phyloP scores from a whole-genome alignment of 2,113 vertebrate species.

The Potamarius usumacintae region DNA sequence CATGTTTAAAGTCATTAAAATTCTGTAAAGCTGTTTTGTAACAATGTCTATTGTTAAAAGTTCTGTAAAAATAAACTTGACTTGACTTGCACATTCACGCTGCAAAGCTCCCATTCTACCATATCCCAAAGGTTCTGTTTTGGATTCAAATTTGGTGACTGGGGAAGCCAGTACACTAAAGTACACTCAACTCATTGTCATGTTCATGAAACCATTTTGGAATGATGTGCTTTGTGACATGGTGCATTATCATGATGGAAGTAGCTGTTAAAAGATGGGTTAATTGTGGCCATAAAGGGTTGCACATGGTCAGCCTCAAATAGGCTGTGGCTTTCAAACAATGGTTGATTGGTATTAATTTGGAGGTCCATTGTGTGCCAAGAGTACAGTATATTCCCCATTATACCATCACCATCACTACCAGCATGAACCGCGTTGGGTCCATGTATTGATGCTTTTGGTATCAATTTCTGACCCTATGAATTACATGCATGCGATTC shows the following conservation, averaged over 20 bases:
- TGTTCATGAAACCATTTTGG: background rate
- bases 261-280: background rate
- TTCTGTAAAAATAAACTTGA: background rate
- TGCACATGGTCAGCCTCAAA: background rate
- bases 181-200: background rate
- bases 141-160: background rate
- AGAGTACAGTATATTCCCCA: background rate
- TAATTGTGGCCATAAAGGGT: background rate
- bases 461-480: background rate
- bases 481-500: background rate
- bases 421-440: background rate
- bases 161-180: background rate
- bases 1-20: background rate
- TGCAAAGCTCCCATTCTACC: background rate
- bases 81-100: background rate
- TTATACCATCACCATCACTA: background rate
- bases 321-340: background rate
- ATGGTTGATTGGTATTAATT: background rate
- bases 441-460: background rate
- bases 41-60: background rate
- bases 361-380: background rate
- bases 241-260: background rate
- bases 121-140: background rate
- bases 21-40: background rate
- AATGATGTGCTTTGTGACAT: background rate